phyloP scores from a whole-genome alignment of 37 sponge, comb jelly and placozoan genomes.

The Agelas oroides region DNA sequence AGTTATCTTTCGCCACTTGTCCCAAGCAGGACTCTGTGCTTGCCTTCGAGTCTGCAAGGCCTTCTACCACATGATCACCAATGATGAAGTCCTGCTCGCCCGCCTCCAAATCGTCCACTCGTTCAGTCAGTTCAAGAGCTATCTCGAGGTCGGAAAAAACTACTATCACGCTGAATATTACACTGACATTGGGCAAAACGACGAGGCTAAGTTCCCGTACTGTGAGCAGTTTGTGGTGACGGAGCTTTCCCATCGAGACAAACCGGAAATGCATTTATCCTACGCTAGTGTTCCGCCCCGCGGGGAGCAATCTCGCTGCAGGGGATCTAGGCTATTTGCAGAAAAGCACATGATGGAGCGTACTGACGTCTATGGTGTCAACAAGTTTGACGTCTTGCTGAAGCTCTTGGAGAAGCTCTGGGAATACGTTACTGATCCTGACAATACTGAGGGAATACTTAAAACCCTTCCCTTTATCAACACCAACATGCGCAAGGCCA shows the following conservation, averaged over 20 bases:
- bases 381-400: neutral
- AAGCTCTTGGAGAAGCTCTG: neutral
- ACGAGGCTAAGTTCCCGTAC: neutral
- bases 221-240: neutral
- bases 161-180: neutral
- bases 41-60: neutral
- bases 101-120: neutral
- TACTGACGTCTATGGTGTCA: neutral
- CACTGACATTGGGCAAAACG: neutral
- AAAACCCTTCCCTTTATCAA: neutral
- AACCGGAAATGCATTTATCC: neutral
- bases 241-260: neutral
- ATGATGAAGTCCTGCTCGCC: neutral
- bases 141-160: neutral
- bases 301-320: neutral
- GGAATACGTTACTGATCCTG: neutral
- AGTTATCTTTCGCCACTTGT: neutral
- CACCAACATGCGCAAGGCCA: neutral
- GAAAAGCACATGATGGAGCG: neutral
- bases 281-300: neutral
- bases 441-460: neutral
- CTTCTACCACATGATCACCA: slow-evolving; percentile 1
- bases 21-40: neutral
- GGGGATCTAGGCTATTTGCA: neutral
- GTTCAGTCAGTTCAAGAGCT: neutral